Evolutionary conservation across 2,888 invertebrate genomes (phyloP).

Genomic region (Drosophila mimica): DNA sequence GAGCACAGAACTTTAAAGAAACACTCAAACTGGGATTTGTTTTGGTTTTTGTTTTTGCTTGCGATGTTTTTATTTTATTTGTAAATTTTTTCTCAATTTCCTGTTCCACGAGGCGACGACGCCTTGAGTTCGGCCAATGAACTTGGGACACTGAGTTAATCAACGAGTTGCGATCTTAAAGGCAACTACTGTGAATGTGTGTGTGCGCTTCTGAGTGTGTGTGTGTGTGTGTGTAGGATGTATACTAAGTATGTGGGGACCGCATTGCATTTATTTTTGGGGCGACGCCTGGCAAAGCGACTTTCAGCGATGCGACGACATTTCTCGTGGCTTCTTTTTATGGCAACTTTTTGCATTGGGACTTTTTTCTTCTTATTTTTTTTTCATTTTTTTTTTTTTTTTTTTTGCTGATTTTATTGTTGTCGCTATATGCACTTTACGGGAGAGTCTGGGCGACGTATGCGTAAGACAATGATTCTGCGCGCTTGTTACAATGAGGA

Average conservation of each 20-base stretch:
- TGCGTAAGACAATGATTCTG: constrained; percentile 82
- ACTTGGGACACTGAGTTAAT: constrained; percentile 60
- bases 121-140: constrained; percentile 71
- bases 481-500: constrained; percentile 85
- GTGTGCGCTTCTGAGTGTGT: neutral
- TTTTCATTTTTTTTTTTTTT: constrained; percentile 21
- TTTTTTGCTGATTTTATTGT: constrained; percentile 31
- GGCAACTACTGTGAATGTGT: constrained; percentile 30
- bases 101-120: constrained; percentile 40
- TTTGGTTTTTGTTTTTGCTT: constrained; percentile 24
- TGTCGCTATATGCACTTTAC: constrained; percentile 61
- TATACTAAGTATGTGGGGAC: constrained; percentile 55
- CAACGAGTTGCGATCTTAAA: constrained; percentile 66
- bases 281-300: constrained; percentile 61
- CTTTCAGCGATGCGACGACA: constrained; percentile 63
- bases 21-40: constrained; percentile 16
- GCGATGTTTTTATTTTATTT: constrained; percentile 24
- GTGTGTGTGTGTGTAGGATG: constrained; percentile 43
- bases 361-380: constrained; percentile 37
- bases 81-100: constrained; percentile 51
- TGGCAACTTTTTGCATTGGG: constrained; percentile 74
- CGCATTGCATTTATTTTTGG: constrained; percentile 76
- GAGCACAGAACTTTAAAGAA: constrained; percentile 48
- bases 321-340: constrained; percentile 66
- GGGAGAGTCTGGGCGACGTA: constrained; percentile 66